phyloP scores from a whole-genome alignment of 2,888 invertebrate genomes.

The Zaprionus obscuricornis region DNA sequence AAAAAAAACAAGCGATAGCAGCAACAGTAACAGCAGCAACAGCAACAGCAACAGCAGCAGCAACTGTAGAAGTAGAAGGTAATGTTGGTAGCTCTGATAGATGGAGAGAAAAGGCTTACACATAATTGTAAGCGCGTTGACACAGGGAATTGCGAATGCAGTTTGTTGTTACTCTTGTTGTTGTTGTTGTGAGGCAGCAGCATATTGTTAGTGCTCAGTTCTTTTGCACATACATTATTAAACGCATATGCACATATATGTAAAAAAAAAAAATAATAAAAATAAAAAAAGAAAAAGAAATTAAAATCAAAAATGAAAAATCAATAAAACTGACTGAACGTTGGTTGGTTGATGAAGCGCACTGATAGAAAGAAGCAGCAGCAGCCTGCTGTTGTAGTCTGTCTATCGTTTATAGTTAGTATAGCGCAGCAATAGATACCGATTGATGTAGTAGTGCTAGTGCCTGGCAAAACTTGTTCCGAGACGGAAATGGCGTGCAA shows the following conservation, averaged over 20 bases:
- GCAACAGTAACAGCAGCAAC: too few relatives aligned
- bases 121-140: too few relatives aligned
- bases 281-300: slow-evolving; percentile 7
- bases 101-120: too few relatives aligned
- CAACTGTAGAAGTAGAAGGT: too few relatives aligned
- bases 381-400: too few relatives aligned
- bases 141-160: too few relatives aligned
- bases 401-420: slow-evolving; percentile 26
- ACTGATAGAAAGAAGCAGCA: slow-evolving; percentile 10
- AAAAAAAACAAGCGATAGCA: too few relatives aligned
- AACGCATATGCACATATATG: slow-evolving; percentile 54
- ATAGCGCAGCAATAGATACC: slow-evolving; percentile 47
- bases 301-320: slow-evolving; percentile 52
- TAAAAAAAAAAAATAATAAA: slow-evolving; percentile 4
- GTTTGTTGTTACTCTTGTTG: too few relatives aligned
- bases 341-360: slow-evolving; percentile 10
- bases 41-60: too few relatives aligned
- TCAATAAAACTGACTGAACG: slow-evolving; percentile 69
- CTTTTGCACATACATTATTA: slow-evolving; percentile 34
- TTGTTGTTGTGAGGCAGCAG: too few relatives aligned
- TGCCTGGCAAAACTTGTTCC: slow-evolving; percentile 57
- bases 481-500: slow-evolving; percentile 72
- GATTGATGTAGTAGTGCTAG: slow-evolving; percentile 32
- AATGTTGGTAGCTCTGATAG: too few relatives aligned
- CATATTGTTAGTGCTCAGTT: too few relatives aligned